A percentile compares a stretch with the other conserved stretches of the same genome.
phyloP scores from a whole-genome alignment of 1,140 invertebrate species.

The Elymnias hypermnestra region DNA sequence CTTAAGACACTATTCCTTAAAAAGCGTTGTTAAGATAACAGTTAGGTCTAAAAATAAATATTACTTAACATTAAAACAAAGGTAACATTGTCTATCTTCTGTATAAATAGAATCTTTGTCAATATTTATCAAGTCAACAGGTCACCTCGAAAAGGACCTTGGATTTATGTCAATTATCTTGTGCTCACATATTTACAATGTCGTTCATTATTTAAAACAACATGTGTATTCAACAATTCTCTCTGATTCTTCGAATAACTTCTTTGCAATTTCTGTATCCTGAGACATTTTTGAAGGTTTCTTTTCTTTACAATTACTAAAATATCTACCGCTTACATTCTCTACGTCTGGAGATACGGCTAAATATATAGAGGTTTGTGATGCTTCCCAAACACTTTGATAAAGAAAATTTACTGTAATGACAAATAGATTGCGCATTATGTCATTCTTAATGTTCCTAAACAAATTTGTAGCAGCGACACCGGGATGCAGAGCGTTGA shows the following conservation, averaged over 20 bases:
- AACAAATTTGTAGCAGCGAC: constrained; percentile 89
- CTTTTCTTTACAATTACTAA: constrained; percentile 74
- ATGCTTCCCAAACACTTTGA: constrained; percentile 75
- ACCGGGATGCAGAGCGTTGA: constrained; percentile 93
- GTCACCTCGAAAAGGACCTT: background rate
- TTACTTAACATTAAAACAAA: no score
- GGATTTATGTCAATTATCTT: background rate
- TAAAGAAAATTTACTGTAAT: constrained; percentile 49
- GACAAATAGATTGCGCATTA: constrained; percentile 37
- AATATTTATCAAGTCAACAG: background rate
- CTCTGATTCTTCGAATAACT: constrained; percentile 67
- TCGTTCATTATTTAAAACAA: background rate
- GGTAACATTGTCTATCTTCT: no score
- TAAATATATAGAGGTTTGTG: constrained; percentile 78
- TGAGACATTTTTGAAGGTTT: constrained; percentile 53
- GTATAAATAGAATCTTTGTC: no score
- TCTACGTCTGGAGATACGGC: constrained; percentile 75
- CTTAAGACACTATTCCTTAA: no score
- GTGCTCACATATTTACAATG: background rate
- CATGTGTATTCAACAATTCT: constrained; percentile 56
- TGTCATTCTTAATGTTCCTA: constrained; percentile 81
- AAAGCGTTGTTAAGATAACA: no score
- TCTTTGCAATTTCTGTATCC: constrained; percentile 56
- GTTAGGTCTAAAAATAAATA: no score
- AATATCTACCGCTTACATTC: constrained; percentile 77